Evolutionary conservation across 1,140 invertebrate species (phyloP).

Genomic region (Pseudobourletiella spinata): DNA sequence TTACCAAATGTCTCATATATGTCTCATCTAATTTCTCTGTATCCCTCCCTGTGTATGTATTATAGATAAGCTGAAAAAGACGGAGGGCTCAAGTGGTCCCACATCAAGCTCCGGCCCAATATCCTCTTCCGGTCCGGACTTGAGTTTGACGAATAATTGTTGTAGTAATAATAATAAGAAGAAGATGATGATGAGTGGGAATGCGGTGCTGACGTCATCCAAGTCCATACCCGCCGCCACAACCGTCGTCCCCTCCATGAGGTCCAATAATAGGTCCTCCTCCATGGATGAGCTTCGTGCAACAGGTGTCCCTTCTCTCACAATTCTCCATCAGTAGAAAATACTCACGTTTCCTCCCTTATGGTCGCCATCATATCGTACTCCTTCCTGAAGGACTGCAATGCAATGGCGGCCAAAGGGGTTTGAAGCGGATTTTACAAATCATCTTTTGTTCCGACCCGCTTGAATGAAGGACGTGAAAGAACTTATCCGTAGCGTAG

Average conservation of each 20-base stretch:
- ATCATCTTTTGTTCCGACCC: too few species aligned
- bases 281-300: slow-evolving; percentile 34
- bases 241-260: not conserved
- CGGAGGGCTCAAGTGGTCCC: slow-evolving; percentile 8
- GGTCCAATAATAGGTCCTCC: slow-evolving; percentile 24
- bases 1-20: too few species aligned
- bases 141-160: slow-evolving; percentile 1
- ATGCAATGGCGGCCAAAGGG: not conserved
- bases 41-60: not conserved
- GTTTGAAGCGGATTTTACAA: too few species aligned
- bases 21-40: too few species aligned
- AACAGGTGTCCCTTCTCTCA: slow-evolving; percentile 35
- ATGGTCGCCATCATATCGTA: not conserved
- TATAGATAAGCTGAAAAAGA: slow-evolving; percentile 32
- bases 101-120: slow-evolving; percentile 8
- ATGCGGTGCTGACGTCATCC: slow-evolving; percentile 1
- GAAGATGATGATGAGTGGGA: slow-evolving; percentile 7
- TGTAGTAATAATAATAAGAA: too few species aligned
- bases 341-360: too few species aligned
- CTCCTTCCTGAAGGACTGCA: not conserved
- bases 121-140: slow-evolving; percentile 18
- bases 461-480: too few species aligned
- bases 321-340: too few species aligned
- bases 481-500: too few species aligned
- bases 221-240: not conserved